These are phyloP conservation scores for Diprion similis DNA, from an alignment of 1,140 invertebrate species.

Conservation along the genomic window DNA sequence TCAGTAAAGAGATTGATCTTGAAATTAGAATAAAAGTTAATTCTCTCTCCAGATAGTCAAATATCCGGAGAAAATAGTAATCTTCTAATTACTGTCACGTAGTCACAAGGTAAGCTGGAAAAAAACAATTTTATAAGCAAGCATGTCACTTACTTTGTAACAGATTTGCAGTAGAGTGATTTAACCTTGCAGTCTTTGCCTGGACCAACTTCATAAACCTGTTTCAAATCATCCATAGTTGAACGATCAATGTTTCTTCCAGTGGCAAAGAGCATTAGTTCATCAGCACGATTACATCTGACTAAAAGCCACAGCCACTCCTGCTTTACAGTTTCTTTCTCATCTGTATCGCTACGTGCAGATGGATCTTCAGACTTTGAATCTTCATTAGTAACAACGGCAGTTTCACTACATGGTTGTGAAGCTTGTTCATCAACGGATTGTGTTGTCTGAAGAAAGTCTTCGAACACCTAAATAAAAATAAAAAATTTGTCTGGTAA, in stretches of 20 bases:
- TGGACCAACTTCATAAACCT: slow-evolving; percentile 46
- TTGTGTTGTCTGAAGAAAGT: slow-evolving; percentile 44
- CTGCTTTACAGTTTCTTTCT: slow-evolving; percentile 29
- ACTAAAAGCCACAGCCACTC: slow-evolving; percentile 54
- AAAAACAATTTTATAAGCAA: not conserved
- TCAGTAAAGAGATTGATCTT: slow-evolving; percentile 11
- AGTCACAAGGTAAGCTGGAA: no score
- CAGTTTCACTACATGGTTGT: slow-evolving; percentile 19
- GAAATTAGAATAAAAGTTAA: slow-evolving; percentile 8
- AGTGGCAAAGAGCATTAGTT: slow-evolving; percentile 57
- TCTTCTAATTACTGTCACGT: no score
- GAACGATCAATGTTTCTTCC: slow-evolving; percentile 49
- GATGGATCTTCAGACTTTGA: not conserved
- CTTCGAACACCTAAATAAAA: slow-evolving; percentile 46
- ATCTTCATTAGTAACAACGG: slow-evolving; percentile 3
- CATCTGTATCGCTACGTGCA: slow-evolving; percentile 1
- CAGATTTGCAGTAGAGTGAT: slow-evolving; percentile 56
- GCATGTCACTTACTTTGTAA: slow-evolving; percentile 46
- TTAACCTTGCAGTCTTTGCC: slow-evolving; percentile 58
- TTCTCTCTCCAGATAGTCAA: slow-evolving; percentile 7
- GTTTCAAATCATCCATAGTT: slow-evolving; percentile 52
- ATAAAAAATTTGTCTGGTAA: slow-evolving; percentile 1
- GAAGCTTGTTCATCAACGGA: not conserved
- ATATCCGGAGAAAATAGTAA: not conserved
- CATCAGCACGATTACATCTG: slow-evolving; percentile 52